Evolutionary conservation across 2,113 vertebrate genomes (phyloP).

Genomic region (Erythrocercus mccallii): DNA sequence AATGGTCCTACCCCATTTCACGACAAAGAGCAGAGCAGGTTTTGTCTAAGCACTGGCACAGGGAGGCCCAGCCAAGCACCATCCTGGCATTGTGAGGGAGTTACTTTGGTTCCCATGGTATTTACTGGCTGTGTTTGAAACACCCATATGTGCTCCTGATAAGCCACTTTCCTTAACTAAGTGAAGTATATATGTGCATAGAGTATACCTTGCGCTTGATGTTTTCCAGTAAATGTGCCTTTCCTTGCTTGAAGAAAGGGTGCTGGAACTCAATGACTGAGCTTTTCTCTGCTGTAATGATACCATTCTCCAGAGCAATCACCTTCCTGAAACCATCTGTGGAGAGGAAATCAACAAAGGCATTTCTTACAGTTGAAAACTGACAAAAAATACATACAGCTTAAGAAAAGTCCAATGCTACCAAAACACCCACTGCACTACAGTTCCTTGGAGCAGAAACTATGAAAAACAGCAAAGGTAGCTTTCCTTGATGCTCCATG

Average conservation of each 20-base stretch:
- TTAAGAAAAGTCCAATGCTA: neutral
- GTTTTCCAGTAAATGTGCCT: constrained; percentile 60
- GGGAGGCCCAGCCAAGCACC: neutral
- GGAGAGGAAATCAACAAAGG: neutral
- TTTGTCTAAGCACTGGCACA: neutral
- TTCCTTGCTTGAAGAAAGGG: constrained; percentile 70
- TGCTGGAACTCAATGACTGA: constrained; percentile 71
- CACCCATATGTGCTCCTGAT: neutral
- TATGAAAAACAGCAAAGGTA: neutral
- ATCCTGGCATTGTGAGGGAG: neutral
- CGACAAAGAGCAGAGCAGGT: neutral
- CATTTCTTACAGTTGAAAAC: neutral
- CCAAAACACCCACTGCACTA: neutral
- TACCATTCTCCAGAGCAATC: constrained; percentile 56
- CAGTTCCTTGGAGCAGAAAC: neutral
- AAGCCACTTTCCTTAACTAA: neutral
- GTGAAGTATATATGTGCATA: neutral
- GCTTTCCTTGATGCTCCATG: neutral
- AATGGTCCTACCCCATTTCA: neutral
- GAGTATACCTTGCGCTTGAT: constrained; percentile 74
- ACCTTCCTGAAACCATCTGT: constrained; percentile 77
- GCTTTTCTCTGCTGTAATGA: constrained; percentile 44
- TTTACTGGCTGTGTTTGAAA: neutral
- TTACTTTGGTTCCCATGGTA: neutral
- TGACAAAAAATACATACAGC: neutral